Percentiles rank a stretch among this genome's conserved stretches.
These are phyloP conservation scores for Bombylius discolor DNA, from an alignment of 2,888 invertebrate genomes.

Conservation along the genomic window DNA sequence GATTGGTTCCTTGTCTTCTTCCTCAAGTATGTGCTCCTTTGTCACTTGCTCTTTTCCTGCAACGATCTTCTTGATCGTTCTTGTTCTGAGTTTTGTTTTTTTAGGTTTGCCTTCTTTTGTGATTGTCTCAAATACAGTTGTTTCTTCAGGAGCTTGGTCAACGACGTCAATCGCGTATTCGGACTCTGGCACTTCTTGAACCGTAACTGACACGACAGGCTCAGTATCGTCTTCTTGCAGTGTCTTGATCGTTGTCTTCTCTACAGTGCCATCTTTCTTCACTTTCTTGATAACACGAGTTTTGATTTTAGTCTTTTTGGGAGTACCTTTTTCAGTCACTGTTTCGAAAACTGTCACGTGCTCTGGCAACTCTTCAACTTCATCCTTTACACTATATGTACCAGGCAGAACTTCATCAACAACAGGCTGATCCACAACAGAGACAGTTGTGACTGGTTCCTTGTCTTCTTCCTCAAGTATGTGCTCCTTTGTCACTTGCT, in stretches of 20 bases:
- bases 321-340: slow-evolving; percentile 12
- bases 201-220: slow-evolving; percentile 24
- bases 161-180: slow-evolving; percentile 27
- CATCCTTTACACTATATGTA: slow-evolving; percentile 24
- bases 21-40: slow-evolving; percentile 29
- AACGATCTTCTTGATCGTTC: slow-evolving; percentile 18
- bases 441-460: slow-evolving; percentile 25
- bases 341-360: slow-evolving; percentile 14
- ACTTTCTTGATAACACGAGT: slow-evolving; percentile 9
- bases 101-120: slow-evolving; percentile 19
- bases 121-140: slow-evolving; percentile 18
- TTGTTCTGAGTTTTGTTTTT: slow-evolving; percentile 24
- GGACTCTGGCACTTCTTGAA: slow-evolving; percentile 22
- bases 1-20: slow-evolving; percentile 29
- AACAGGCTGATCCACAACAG: slow-evolving; percentile 15
- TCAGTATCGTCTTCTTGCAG: slow-evolving; percentile 17
- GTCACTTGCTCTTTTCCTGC: slow-evolving; percentile 28
- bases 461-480: slow-evolving; percentile 29
- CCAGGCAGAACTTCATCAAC: slow-evolving; percentile 27
- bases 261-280: slow-evolving; percentile 17
- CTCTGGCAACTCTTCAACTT: slow-evolving; percentile 18
- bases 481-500: slow-evolving; percentile 26
- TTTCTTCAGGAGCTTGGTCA: slow-evolving; percentile 31
- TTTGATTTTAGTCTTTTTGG: slow-evolving; percentile 20
- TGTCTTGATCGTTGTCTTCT: slow-evolving; percentile 16